These are phyloP conservation scores for Platorchestia sp. DNA, from an alignment of 1,140 invertebrate species.

Conservation along the genomic window DNA sequence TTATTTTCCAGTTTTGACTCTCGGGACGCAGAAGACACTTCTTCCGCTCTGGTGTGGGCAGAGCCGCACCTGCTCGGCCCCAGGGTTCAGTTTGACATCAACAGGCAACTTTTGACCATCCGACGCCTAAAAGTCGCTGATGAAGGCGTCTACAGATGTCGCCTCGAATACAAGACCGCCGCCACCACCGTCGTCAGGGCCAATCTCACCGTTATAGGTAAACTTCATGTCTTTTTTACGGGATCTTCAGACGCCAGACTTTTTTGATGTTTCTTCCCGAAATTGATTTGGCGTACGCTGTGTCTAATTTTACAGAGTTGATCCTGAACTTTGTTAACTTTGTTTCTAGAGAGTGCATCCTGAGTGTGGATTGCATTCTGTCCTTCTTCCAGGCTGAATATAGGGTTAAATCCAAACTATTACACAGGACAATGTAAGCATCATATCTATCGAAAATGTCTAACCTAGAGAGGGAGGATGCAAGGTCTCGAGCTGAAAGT, in stretches of 20 bases:
- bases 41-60: conserved; percentile 19
- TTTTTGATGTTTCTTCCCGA: not conserved
- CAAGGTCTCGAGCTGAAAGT: no score
- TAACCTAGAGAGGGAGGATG: no score
- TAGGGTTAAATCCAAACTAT: not conserved
- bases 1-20: conserved; percentile 24
- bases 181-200: conserved; percentile 46
- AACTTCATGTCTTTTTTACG: not conserved
- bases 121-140: conserved; percentile 33
- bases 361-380: not conserved
- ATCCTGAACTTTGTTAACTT: not conserved
- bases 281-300: not conserved
- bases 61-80: conserved; percentile 2
- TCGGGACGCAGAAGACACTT: not conserved
- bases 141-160: conserved; percentile 48
- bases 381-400: not conserved
- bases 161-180: conserved; percentile 3
- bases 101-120: conserved; percentile 41
- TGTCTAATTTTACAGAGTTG: not conserved
- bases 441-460: no score
- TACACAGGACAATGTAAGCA: no score
- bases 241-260: not conserved
- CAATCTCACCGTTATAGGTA: conserved; percentile 34
- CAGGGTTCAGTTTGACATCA: conserved; percentile 31
- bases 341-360: not conserved